Evolutionary conservation across 1,140 invertebrate species (phyloP), one percentile per base, ranked within the genome.

Genomic region (Ips nitidus): DNA sequence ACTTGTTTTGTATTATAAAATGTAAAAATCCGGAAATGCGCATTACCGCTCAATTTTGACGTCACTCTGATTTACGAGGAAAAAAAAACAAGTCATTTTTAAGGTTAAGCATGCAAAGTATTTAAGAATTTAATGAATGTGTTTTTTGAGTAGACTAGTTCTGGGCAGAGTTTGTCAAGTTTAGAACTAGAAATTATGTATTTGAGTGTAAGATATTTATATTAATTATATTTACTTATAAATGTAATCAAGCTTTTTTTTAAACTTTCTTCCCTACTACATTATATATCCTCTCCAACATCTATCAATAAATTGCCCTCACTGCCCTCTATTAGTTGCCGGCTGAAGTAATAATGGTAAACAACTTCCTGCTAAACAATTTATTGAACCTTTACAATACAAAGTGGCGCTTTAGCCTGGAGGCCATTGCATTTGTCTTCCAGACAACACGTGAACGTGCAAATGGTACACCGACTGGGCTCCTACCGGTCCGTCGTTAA

Each of bases 361-460:
- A 22, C 22, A 22, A 22, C 22, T 22, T 22, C 22, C 22, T 22
- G 22, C 22, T 22, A 22, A 22, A 22, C 22, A 22, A 22, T 22
- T 22, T 22, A 22, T 22, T 22, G 22, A 22, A 22, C 22, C 0
- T 22, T 22, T 22, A 22, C 0, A 22, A 22, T 22, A 22, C 22
- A 22, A 22, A 22, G 22, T 22, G 22, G 22, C 22, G 0, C 22
- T 5, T 64, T 95, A 98, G 60, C 96, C 95, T 60, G 97, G 97
- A 42, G 97, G 97, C 97, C 97, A 99, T 56, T 87, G 80, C 87
- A 99, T 84, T 84, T 99, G 97, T 52, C 95, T 85, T 36, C 96
- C 97, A 64, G 96, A 97, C 4, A 98, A 80, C 71, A 98, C 90
- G 78, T 98, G 95, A 50, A 98, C 79, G 82, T 98, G 96, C 22